Conservation (phyloP, 2,113 vertebrate genomes). For the Acrocephalus kingi region DNA sequence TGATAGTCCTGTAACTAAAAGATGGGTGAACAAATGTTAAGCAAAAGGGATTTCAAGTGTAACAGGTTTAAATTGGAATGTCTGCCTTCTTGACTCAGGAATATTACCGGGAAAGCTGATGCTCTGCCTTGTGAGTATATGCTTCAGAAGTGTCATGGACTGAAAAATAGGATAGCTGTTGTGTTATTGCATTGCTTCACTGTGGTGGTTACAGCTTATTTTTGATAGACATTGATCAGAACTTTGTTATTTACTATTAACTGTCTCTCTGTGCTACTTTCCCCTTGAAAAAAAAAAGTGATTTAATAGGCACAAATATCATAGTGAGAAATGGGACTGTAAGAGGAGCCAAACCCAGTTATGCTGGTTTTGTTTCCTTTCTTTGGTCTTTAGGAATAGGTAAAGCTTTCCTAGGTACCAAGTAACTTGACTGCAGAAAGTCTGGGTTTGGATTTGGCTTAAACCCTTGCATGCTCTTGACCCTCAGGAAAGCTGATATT, state of each 20-base stretch:
- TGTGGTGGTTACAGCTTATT: not conserved
- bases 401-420: not conserved
- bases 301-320: not conserved
- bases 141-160: not conserved
- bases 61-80: constrained; percentile 23
- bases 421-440: not conserved
- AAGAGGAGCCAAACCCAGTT: not conserved
- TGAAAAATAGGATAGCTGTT: constrained; percentile 22
- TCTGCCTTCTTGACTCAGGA: constrained; percentile 27
- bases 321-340: not conserved
- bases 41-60: constrained; percentile 40
- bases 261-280: not conserved
- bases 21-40: not conserved
- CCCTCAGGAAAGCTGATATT: not conserved
- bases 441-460: not conserved
- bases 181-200: constrained; percentile 3
- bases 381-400: not conserved
- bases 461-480: not conserved
- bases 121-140: not conserved
- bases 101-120: not conserved
- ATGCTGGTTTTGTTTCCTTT: not conserved
- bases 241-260: not conserved
- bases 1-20: constrained; percentile 18
- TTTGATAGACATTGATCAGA: not conserved
- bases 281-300: not conserved